Evolutionary conservation across 1,140 invertebrate genomes (phyloP).

Genomic region (Drosophila suzukii): DNA sequence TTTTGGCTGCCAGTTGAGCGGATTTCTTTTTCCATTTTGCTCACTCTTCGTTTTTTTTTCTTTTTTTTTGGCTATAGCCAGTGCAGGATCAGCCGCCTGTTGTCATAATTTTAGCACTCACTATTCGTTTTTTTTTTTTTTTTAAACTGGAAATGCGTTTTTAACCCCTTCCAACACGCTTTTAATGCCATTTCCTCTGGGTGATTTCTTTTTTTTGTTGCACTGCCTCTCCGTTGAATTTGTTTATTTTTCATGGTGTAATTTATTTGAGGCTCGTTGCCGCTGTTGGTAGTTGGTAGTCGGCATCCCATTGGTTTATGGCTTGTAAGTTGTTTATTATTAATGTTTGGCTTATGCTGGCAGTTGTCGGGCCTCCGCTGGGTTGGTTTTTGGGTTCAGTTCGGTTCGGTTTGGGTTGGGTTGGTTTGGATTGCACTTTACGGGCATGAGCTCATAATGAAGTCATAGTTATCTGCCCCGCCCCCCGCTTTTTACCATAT

Average conservation of each 20-base stretch:
- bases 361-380: constrained; percentile 37
- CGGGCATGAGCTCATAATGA: constrained; percentile 75
- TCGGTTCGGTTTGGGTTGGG: constrained; percentile 1
- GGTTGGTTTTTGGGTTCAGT: constrained; percentile 7
- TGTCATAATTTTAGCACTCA: constrained; percentile 77
- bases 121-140: constrained; percentile 39
- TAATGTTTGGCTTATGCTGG: constrained; percentile 77
- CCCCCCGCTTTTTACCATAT: constrained; percentile 52
- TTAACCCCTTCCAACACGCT: constrained; percentile 23
- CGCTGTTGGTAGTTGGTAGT: constrained; percentile 30
- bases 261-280: constrained; percentile 61
- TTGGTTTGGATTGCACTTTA: constrained; percentile 54
- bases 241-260: constrained; percentile 54
- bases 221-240: constrained; percentile 22
- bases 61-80: constrained; percentile 30
- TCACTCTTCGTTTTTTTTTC: constrained; percentile 17
- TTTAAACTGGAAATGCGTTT: constrained; percentile 58
- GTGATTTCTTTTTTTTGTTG: constrained; percentile 37
- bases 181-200: constrained; percentile 46
- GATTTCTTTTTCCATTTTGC: constrained; percentile 44
- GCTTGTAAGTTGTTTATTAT: constrained; percentile 81
- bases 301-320: constrained; percentile 77
- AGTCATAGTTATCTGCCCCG: constrained; percentile 65
- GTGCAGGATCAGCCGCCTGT: constrained; percentile 34
- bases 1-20: constrained; percentile 47